Percentiles rank a stretch among this genome's conserved stretches.
Conservation (phyloP, 2,888 invertebrate genomes). For the Bhutanitis thaidina region DNA sequence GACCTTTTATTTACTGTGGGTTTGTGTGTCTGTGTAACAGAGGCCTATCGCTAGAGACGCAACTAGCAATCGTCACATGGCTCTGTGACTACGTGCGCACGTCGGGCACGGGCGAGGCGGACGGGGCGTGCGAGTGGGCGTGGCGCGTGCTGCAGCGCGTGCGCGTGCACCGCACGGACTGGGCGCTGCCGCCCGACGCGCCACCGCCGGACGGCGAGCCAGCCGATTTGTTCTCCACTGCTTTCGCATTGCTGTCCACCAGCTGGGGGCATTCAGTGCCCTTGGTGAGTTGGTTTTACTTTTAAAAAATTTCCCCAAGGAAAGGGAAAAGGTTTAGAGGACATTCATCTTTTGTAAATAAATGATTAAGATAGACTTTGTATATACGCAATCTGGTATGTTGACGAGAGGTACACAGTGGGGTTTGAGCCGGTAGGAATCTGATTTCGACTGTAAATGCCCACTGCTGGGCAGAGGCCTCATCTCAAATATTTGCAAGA, state of each 20-base stretch:
- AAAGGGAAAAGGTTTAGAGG: too few relatives aligned
- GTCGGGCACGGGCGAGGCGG: constrained; percentile 1
- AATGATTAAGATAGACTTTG: too few relatives aligned
- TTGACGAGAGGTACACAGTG: too few relatives aligned
- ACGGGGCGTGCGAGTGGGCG: constrained; percentile 42
- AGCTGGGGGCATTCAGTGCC: constrained; percentile 69
- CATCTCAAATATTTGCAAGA: too few relatives aligned
- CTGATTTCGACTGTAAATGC: too few relatives aligned
- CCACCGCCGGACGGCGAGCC: constrained; percentile 34
- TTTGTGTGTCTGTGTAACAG: constrained; percentile 32
- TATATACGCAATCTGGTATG: too few relatives aligned
- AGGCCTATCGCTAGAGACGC: constrained; percentile 52
- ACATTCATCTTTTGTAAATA: too few relatives aligned
- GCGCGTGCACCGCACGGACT: constrained; percentile 50
- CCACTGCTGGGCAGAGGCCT: too few relatives aligned
- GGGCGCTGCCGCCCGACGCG: constrained; percentile 43
- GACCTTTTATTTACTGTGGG: too few relatives aligned
- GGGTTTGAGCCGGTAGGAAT: too few relatives aligned
- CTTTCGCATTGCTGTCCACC: constrained; percentile 48
- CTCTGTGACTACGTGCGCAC: constrained; percentile 31
- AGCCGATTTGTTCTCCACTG: constrained; percentile 36
- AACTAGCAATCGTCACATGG: constrained; percentile 50
- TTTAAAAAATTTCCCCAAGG: too few relatives aligned
- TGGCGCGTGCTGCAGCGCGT: constrained; percentile 51
- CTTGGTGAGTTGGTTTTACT: constrained; percentile 36